A percentile compares a stretch with the other conserved stretches of the same genome.
Evolutionary conservation across 23 tunicate genomes (phyloP).

Genomic region (Halocynthia aurantium): DNA sequence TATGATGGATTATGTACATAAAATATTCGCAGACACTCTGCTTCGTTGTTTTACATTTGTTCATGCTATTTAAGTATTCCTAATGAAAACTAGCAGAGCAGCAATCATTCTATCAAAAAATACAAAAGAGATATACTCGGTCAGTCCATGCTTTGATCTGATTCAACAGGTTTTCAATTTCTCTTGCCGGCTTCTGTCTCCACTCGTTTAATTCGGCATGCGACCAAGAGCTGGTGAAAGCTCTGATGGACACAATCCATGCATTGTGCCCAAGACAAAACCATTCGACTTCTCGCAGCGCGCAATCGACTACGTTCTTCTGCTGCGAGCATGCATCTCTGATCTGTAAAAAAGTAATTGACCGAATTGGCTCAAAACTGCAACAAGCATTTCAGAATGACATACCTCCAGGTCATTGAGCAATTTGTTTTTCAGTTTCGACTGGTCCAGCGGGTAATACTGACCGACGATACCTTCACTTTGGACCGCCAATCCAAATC

Average conservation of each 20-base stretch:
- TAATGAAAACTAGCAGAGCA: too few relatives aligned
- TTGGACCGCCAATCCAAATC: constrained; percentile 52
- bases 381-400: neutral
- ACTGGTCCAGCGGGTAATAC: constrained; percentile 49
- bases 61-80: too few relatives aligned
- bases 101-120: too few relatives aligned
- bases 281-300: constrained; percentile 38
- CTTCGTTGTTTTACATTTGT: too few relatives aligned
- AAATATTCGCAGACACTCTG: too few relatives aligned
- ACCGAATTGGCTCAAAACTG: neutral
- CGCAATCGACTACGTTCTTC: constrained; percentile 25
- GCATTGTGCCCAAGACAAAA: constrained; percentile 54
- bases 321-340: constrained; percentile 35
- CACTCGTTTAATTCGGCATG: constrained; percentile 26
- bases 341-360: constrained; percentile 29
- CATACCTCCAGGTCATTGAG: constrained; percentile 63
- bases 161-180: constrained; percentile 38
- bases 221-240: constrained; percentile 49
- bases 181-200: constrained; percentile 50
- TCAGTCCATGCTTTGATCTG: constrained; percentile 72
- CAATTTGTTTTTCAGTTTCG: constrained; percentile 40
- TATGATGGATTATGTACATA: too few relatives aligned
- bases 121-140: constrained; percentile 20
- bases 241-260: constrained; percentile 53
- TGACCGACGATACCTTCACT: constrained; percentile 52